A percentile compares a stretch with the other conserved stretches of the same genome.
Conservation (phyloP, 2,113 vertebrate genomes). For the Platycercus adscitus region DNA sequence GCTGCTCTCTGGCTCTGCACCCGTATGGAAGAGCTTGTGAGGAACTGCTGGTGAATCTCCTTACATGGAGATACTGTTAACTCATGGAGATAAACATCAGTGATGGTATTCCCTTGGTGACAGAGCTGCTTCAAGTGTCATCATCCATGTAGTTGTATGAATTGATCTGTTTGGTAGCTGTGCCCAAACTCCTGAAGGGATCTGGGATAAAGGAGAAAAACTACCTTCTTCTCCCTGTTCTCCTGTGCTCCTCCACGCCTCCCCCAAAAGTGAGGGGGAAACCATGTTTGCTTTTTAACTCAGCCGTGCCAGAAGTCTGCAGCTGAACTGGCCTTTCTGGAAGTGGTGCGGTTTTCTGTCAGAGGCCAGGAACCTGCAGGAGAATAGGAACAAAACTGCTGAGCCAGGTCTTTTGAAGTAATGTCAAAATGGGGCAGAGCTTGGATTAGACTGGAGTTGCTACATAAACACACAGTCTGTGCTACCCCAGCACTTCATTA, state of each 20-base stretch:
- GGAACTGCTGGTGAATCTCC: background rate
- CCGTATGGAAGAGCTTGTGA: background rate
- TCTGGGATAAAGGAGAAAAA: background rate
- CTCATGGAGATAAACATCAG: rapidly evolving
- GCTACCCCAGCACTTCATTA: background rate
- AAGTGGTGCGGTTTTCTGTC: rapidly evolving
- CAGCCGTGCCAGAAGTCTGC: background rate
- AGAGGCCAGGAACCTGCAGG: background rate
- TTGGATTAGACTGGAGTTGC: background rate
- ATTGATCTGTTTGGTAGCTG: background rate
- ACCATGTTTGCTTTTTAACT: background rate
- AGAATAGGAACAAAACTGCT: background rate
- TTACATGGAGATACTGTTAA: background rate
- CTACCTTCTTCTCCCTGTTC: too few species aligned
- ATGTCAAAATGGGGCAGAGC: background rate
- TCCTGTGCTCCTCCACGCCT: too few species aligned
- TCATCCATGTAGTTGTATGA: rapidly evolving
- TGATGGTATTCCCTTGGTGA: background rate
- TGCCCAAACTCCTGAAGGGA: background rate
- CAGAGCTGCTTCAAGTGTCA: background rate
- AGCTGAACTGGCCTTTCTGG: background rate
- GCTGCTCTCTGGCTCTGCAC: background rate
- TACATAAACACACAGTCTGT: background rate
- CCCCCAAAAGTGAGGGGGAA: background rate
- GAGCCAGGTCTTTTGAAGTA: background rate